Conservation (phyloP, 2,797 vertebrate genomes). For the Clarias laeviceps region DNA sequence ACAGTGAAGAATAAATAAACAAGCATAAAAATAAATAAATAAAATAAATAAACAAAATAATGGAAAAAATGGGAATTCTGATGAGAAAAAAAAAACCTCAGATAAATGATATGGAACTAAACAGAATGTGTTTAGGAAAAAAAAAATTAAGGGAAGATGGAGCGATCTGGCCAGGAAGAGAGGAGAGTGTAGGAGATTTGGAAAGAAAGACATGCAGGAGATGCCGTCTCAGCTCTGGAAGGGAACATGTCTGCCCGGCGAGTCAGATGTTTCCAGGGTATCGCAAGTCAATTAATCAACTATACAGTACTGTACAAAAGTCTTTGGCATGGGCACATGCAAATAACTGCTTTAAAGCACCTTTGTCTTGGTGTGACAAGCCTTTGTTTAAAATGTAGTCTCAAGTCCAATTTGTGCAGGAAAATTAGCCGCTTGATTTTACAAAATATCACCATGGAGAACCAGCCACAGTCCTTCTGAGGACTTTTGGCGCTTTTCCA, state of each 20-base stretch:
- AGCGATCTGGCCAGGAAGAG: neutral
- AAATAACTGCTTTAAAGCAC: too few species aligned
- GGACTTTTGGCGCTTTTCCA: too few species aligned
- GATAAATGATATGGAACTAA: neutral
- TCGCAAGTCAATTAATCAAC: neutral
- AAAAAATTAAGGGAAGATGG: neutral
- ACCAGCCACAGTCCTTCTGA: too few species aligned
- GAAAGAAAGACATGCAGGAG: neutral
- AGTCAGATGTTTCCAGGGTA: neutral
- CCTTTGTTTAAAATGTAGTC: too few species aligned
- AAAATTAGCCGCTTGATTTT: too few species aligned
- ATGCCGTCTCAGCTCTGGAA: neutral
- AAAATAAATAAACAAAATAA: neutral
- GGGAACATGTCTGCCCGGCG: too few species aligned
- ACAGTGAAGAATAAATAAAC: slow-evolving; percentile 1
- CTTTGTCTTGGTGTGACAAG: too few species aligned
- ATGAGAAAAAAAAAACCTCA: neutral
- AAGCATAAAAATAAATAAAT: neutral
- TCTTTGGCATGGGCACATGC: too few species aligned
- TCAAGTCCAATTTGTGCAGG: too few species aligned
- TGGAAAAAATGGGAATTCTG: slow-evolving; percentile 41
- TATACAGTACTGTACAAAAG: neutral
- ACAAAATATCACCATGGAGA: too few species aligned
- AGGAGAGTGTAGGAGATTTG: neutral
- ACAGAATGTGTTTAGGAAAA: neutral